Base-by-base conservation (phyloP, 2,113 vertebrate genomes). In the Muscicapa adusta region DNA sequence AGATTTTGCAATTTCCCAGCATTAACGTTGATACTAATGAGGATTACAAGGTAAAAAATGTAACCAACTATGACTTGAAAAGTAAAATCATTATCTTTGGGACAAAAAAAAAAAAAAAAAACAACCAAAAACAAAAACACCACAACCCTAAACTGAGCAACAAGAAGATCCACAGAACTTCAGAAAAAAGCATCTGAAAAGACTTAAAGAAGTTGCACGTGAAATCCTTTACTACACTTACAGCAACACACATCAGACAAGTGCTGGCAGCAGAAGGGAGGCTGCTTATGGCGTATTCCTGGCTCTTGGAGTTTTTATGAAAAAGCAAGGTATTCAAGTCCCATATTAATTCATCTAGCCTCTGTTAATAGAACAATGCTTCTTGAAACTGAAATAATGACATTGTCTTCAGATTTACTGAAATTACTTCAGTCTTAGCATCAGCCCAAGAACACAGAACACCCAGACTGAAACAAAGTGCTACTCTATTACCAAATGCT, bases 181-280 rank as follows among this genome's bases (percentile, higher is more conserved):
- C 19, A 70, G 18, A 11, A n/a, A 6, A 45, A 15, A 48, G 22
- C 7, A 18, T 45, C 24, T 56, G 24, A 18, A 75, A 11, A 23
- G 48, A 66, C 14, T 34, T 6, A 12, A 50, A 72, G 11, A 23
- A 50, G 28, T 1, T 40, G 15, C 4, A 67, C 1, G 0, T 13
- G 0, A 78, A 36, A 15, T 38, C 34, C 38, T 43, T 78, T 40
- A 51, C 20, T 31, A 34, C 3, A 19, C 5, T 17, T n/a, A 42
- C 5, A n/a, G 13, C 5, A 4, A 15, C 23, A 67, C 9, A 61
- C 13, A 66, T 4, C 6, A 19, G 2, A 18, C 31, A 66, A 50
- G 23, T 1, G 3, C 3, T 2, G 11, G 26, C 2, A 29, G 28
- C 14, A 68, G 3, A 77, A 65, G 4, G 1, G 4, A 4, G 14